Conservation (phyloP, 2,113 vertebrate species). For the Protomyctophum bolini region DNA sequence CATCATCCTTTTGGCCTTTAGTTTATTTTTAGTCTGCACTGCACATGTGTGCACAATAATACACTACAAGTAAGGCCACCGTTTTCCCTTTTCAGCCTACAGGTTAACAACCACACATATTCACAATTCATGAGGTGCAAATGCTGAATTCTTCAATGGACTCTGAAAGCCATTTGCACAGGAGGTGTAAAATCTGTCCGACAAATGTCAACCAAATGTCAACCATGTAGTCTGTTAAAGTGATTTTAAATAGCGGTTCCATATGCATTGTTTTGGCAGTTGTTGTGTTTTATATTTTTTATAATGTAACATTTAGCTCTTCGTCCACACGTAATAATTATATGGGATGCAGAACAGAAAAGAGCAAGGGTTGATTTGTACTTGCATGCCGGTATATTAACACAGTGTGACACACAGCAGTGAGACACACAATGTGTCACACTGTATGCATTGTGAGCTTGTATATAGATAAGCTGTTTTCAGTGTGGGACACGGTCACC, state of each 20-base stretch:
- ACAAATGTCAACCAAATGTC: slow-evolving; percentile 46
- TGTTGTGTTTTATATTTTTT: not conserved
- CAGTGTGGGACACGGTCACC: no score
- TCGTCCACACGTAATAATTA: no score
- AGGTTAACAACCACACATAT: slow-evolving; percentile 38
- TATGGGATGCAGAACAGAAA: no score
- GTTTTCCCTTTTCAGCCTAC: slow-evolving; percentile 12
- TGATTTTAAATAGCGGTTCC: slow-evolving; percentile 15
- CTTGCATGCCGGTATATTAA: no score
- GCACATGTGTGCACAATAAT: not conserved
- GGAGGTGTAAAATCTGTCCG: slow-evolving; percentile 36
- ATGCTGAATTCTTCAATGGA: slow-evolving; percentile 30
- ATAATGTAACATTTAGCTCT: no score
- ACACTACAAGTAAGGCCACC: slow-evolving; percentile 8
- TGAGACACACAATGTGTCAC: no score
- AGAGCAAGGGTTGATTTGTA: no score
- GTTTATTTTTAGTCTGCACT: not conserved
- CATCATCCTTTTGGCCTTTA: not conserved
- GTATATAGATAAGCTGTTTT: no score
- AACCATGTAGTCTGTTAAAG: slow-evolving; percentile 29
- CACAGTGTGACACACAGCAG: no score
- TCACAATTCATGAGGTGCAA: slow-evolving; percentile 51
- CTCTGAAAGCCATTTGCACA: slow-evolving; percentile 52
- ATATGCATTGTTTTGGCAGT: not conserved
- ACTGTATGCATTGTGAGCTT: no score